Conservation (phyloP, 2,888 invertebrate species). For the Micropterix aruncella region DNA sequence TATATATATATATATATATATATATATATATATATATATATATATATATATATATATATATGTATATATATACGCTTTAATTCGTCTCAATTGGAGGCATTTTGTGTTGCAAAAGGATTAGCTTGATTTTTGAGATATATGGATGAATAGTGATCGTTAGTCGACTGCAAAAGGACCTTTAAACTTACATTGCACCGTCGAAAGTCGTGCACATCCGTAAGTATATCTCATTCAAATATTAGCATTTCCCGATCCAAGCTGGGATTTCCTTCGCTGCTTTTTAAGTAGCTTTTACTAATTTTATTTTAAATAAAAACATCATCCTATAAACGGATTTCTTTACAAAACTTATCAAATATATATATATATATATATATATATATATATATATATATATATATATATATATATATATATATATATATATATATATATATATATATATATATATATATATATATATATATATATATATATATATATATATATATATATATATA, state of each 20-base stretch:
- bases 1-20: slow-evolving; percentile 4
- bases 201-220: too few relatives aligned
- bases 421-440: slow-evolving; percentile 7
- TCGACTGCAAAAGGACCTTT: too few relatives aligned
- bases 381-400: slow-evolving; percentile 7
- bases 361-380: slow-evolving; percentile 6
- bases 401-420: slow-evolving; percentile 7
- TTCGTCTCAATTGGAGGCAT: neutral
- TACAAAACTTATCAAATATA: neutral
- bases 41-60: slow-evolving; percentile 5
- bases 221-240: too few relatives aligned
- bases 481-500: slow-evolving; percentile 6
- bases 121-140: too few relatives aligned
- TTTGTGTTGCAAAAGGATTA: too few relatives aligned
- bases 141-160: too few relatives aligned
- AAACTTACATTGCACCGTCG: too few relatives aligned
- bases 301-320: too few relatives aligned
- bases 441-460: slow-evolving; percentile 7
- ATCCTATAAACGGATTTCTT: too few relatives aligned
- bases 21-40: slow-evolving; percentile 5
- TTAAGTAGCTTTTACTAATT: too few relatives aligned
- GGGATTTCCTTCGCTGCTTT: too few relatives aligned
- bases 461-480: slow-evolving; percentile 6
- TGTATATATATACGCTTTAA: slow-evolving; percentile 1
- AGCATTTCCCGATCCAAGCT: too few relatives aligned